A percentile compares a stretch with the other conserved stretches of the same genome.
phyloP scores from a whole-genome alignment of 2,797 vertebrate genomes.

The Nannoperca obscura region DNA sequence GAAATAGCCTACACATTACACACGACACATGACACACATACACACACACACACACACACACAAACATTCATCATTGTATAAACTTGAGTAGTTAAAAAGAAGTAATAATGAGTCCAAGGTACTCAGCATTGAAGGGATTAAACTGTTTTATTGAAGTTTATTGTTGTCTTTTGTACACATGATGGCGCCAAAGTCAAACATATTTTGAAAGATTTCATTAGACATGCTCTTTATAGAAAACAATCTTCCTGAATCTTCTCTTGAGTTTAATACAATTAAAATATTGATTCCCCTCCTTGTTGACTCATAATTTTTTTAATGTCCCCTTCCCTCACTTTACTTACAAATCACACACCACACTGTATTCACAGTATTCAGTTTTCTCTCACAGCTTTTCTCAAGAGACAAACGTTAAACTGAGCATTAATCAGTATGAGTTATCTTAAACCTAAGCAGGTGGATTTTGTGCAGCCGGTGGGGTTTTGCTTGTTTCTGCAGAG shows the following conservation, averaged over 20 bases:
- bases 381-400: background rate
- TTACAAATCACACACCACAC: no score
- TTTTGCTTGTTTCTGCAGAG: slow-evolving; percentile 19
- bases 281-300: background rate
- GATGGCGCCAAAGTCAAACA: slow-evolving; percentile 72
- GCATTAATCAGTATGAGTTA: background rate
- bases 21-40: background rate
- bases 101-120: background rate
- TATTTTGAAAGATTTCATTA: slow-evolving; percentile 4
- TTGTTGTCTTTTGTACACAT: slow-evolving; percentile 63
- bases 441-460: slow-evolving; percentile 21
- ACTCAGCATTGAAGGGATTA: background rate
- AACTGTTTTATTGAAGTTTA: background rate
- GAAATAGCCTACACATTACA: background rate
- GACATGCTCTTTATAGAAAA: background rate
- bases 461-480: slow-evolving; percentile 9
- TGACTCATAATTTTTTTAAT: background rate
- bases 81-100: background rate
- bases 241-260: background rate
- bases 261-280: background rate
- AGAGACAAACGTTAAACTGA: background rate
- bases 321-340: fast-evolving
- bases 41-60: background rate
- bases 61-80: background rate
- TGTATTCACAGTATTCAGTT: background rate